phyloP scores from a whole-genome alignment of 2,888 invertebrate genomes.

The Drosophila cracens region DNA sequence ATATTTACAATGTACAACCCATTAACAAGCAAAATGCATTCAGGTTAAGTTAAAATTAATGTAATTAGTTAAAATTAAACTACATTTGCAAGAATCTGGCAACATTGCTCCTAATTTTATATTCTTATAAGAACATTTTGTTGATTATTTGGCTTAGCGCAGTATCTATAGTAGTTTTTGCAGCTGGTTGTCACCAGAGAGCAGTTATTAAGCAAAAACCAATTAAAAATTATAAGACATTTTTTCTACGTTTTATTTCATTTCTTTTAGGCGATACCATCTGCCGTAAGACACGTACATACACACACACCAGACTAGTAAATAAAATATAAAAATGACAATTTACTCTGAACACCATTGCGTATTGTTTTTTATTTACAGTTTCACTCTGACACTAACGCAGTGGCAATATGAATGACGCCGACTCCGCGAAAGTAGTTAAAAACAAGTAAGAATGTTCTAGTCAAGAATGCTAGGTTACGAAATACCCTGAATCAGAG shows the following conservation, averaged over 20 bases:
- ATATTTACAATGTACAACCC: background rate
- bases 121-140: background rate
- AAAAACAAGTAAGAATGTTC: background rate
- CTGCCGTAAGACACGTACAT: conserved; percentile 44
- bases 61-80: background rate
- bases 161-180: conserved; percentile 2
- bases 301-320: conserved; percentile 19
- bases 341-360: conserved; percentile 44
- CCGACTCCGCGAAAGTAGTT: conserved; percentile 7
- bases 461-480: background rate
- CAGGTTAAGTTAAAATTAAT: background rate
- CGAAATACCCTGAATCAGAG: background rate
- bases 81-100: background rate
- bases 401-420: conserved; percentile 41
- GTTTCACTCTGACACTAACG: conserved; percentile 64
- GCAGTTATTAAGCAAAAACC: conserved; percentile 84
- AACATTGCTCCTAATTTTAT: background rate
- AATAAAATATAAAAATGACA: conserved; percentile 45
- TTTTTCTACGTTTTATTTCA: conserved; percentile 56
- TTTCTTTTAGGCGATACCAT: conserved; percentile 51
- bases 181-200: conserved; percentile 41
- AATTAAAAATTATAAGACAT: conserved; percentile 85
- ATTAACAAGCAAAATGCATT: background rate
- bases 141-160: conserved; percentile 19
- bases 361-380: conserved; percentile 73